Evolutionary conservation across 2,888 invertebrate species (phyloP).

Genomic region (Ennomos quercinarius): DNA sequence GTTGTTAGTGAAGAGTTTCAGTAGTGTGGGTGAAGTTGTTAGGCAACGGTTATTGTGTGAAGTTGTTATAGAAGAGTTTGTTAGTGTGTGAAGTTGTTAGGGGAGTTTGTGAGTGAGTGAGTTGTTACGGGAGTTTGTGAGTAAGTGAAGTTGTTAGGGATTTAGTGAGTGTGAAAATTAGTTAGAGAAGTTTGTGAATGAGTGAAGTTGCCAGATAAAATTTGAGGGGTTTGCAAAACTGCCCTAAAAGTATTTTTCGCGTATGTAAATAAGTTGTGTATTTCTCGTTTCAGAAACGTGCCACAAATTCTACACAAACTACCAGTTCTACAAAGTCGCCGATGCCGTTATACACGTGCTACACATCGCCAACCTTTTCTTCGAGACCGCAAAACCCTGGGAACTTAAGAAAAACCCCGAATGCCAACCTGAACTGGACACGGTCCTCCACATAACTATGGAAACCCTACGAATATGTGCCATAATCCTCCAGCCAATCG

Average conservation of each 20-base stretch:
- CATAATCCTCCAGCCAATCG: constrained; percentile 93
- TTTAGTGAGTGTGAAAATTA: no score
- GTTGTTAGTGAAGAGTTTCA: no score
- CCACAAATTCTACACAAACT: constrained; percentile 88
- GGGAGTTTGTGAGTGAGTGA: no score
- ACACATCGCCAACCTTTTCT: constrained; percentile 93
- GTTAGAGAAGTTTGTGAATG: no score
- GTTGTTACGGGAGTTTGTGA: no score
- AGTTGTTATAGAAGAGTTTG: no score
- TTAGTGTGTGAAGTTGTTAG: no score
- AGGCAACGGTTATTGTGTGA: no score
- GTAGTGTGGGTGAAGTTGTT: no score
- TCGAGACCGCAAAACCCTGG: constrained; percentile 96
- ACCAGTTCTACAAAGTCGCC: constrained; percentile 93
- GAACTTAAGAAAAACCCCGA: constrained; percentile 88
- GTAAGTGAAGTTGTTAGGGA: no score
- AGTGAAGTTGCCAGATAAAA: no score
- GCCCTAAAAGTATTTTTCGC: constrained; percentile 1
- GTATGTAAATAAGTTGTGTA: not conserved
- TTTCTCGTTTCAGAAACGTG: constrained; percentile 83
- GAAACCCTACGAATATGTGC: constrained; percentile 91
- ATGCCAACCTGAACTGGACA: constrained; percentile 86
- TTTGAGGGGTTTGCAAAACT: no score
- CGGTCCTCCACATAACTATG: constrained; percentile 92
- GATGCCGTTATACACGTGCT: constrained; percentile 91